phyloP scores from a whole-genome alignment of 2,113 vertebrate species.

The Crotalus helleri region DNA sequence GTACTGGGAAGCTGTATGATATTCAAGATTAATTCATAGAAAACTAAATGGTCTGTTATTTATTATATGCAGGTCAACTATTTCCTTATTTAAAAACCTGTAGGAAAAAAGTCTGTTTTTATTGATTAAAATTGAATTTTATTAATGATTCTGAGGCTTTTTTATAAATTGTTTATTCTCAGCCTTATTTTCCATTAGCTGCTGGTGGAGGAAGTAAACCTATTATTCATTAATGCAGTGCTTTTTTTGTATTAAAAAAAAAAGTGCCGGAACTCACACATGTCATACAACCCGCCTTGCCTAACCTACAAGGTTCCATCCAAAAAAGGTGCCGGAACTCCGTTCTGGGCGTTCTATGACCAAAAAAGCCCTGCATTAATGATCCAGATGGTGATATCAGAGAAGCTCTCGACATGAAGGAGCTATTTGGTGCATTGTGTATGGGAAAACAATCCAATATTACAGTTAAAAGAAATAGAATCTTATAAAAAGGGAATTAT shows the following conservation, averaged over 20 bases:
- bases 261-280: too few relatives aligned
- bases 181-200: neutral
- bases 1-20: neutral
- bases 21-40: conserved; percentile 13
- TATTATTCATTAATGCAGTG: neutral
- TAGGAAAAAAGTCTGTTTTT: conserved; percentile 28
- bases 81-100: conserved; percentile 30
- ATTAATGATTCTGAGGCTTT: neutral
- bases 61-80: neutral
- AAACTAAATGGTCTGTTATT: neutral
- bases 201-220: neutral
- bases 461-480: neutral
- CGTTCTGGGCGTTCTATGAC: too few relatives aligned
- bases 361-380: neutral
- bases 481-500: neutral
- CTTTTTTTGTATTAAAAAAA: too few relatives aligned
- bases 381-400: neutral
- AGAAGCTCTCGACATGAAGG: neutral
- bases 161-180: neutral
- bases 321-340: too few relatives aligned
- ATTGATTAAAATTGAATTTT: conserved; percentile 14
- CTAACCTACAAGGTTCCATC: too few relatives aligned
- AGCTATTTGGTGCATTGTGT: neutral
- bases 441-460: neutral
- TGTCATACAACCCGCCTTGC: too few relatives aligned